Conservation (phyloP, 2,113 vertebrate species). For the Brevimyrus niger region DNA sequence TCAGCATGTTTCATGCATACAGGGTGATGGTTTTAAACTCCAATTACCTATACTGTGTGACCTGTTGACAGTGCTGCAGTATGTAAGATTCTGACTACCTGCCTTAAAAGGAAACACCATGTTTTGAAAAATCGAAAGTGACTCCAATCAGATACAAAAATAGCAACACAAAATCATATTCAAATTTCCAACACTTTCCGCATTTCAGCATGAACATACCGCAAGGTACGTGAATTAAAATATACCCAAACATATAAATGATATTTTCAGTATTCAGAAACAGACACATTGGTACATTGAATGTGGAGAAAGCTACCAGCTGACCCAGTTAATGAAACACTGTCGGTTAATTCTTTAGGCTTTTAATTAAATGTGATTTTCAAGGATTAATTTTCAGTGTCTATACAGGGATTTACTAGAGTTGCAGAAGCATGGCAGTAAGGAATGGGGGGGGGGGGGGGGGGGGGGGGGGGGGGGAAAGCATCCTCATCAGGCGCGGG, state of each 20-base stretch:
- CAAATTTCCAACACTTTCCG: not conserved
- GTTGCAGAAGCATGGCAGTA: not conserved
- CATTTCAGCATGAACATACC: not conserved
- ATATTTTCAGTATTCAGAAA: not conserved
- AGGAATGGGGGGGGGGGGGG: not conserved
- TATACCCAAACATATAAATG: not conserved
- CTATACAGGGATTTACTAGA: constrained; percentile 5
- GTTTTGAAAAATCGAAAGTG: not conserved
- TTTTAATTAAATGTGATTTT: constrained; percentile 16
- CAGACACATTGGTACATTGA: not conserved
- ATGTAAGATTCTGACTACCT: not conserved
- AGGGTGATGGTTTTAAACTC: not conserved
- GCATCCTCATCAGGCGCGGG: not conserved
- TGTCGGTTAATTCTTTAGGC: constrained; percentile 2
- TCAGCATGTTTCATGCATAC: not conserved
- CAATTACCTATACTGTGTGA: not conserved
- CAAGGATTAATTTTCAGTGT: constrained; percentile 18
- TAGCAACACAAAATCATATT: not conserved
- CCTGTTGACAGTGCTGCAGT: not conserved
- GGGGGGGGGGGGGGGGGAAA: not conserved
- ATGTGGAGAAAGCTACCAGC: not conserved
- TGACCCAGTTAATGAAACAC: constrained; percentile 9
- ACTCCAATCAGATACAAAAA: not conserved
- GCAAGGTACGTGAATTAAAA: not conserved
- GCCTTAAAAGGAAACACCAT: not conserved